Evolutionary conservation across 2,113 vertebrate genomes (phyloP).

Genomic region (Lepus europaeus): DNA sequence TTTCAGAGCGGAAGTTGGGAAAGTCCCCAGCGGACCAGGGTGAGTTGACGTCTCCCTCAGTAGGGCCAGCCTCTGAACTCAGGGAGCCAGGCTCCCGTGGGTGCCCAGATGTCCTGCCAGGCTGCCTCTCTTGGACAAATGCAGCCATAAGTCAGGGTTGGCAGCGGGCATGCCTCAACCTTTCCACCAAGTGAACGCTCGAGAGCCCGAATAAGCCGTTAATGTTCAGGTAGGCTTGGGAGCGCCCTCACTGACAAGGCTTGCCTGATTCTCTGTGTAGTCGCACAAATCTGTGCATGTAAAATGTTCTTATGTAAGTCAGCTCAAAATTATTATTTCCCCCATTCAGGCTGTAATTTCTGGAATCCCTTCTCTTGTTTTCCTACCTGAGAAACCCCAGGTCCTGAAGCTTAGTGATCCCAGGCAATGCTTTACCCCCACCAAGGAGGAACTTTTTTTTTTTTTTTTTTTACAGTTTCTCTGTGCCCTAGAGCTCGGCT

Average conservation of each 20-base stretch:
- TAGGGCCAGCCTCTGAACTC: not conserved
- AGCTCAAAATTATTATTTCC: constrained; percentile 50
- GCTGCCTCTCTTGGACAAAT: not conserved
- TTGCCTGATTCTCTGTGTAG: not conserved
- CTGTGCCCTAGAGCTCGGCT: not conserved
- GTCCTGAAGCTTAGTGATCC: constrained; percentile 39
- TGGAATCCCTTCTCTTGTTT: constrained; percentile 53
- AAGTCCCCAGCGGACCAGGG: not conserved
- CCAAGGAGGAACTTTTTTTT: not conserved
- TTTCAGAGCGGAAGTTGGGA: not conserved
- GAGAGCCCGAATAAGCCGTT: constrained; percentile 4
- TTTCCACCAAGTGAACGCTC: not conserved
- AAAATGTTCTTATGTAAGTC: constrained; percentile 42
- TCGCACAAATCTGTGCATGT: not conserved
- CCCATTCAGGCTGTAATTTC: constrained; percentile 25
- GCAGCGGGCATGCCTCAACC: not conserved
- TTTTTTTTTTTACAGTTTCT: not conserved
- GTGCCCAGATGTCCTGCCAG: not conserved
- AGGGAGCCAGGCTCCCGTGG: not conserved
- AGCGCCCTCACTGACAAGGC: not conserved
- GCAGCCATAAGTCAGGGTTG: not conserved
- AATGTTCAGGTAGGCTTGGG: not conserved
- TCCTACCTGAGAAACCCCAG: constrained; percentile 6
- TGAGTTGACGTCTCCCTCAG: not conserved
- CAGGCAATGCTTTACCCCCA: constrained; percentile 2